A percentile compares a stretch with the other conserved stretches of the same genome.
Evolutionary conservation across 1,140 invertebrate genomes (phyloP).

Genomic region (Pseudomyrmex gracilis): DNA sequence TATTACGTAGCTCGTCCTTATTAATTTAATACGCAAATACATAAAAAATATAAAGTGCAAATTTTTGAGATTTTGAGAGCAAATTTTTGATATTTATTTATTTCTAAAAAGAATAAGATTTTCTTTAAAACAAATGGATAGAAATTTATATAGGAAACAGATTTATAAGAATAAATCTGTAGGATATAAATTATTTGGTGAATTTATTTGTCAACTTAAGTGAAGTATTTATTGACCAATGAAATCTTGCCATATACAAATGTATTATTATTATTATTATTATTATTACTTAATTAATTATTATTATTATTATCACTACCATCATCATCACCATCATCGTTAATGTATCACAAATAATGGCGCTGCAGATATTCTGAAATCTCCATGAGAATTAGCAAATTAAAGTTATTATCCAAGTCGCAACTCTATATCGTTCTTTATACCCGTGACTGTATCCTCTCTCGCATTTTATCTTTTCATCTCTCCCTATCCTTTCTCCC

Average conservation of each 20-base stretch:
- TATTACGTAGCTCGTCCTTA: background rate
- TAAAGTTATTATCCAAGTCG: slow-evolving; percentile 70
- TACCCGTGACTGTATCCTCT: slow-evolving; percentile 29
- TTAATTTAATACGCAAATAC: background rate
- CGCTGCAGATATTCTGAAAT: slow-evolving; percentile 73
- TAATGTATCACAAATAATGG: slow-evolving; percentile 74
- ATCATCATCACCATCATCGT: slow-evolving; percentile 74
- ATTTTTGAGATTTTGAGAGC: background rate
- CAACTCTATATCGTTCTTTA: slow-evolving; percentile 71
- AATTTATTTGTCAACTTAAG: slow-evolving; percentile 73
- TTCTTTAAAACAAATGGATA: background rate
- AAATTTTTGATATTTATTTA: background rate
- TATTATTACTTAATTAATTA: no score
- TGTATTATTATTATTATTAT: slow-evolving; percentile 64
- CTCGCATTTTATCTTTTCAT: slow-evolving; percentile 37
- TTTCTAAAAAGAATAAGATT: background rate
- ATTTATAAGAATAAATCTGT: no score
- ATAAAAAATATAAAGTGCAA: no score
- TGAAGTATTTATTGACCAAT: slow-evolving; percentile 81
- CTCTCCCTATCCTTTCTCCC: slow-evolving; percentile 30
- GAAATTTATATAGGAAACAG: background rate
- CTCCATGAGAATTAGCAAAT: slow-evolving; percentile 66
- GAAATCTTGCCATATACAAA: slow-evolving; percentile 78
- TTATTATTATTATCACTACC: slow-evolving; percentile 72
- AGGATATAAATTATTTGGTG: slow-evolving; percentile 76